These are phyloP conservation scores for Papilio polytes DNA, from an alignment of 1,140 invertebrate species.

Conservation along the genomic window DNA sequence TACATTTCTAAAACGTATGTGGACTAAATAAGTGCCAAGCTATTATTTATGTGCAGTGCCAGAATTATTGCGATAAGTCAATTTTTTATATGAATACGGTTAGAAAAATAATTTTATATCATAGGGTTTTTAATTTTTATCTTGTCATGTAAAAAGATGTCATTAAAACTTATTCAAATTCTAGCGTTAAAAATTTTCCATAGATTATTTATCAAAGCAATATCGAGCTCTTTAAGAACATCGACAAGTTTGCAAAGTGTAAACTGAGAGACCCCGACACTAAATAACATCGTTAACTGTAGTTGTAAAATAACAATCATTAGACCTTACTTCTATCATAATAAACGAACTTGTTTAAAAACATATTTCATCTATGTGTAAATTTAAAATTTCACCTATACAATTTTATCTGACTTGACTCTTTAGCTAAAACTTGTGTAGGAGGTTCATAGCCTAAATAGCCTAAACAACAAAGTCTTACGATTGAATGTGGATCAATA, in stretches of 20 bases:
- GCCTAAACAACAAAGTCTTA: too few relatives aligned
- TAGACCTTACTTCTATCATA: neutral
- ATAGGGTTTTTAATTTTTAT: neutral
- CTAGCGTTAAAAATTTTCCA: conserved; percentile 28
- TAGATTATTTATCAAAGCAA: conserved; percentile 19
- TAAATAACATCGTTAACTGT: conserved; percentile 18
- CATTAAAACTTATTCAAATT: neutral
- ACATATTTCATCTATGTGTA: neutral
- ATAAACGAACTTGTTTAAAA: neutral
- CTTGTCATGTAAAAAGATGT: neutral
- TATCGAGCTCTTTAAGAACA: neutral
- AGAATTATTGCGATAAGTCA: too few relatives aligned
- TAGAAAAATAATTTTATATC: too few relatives aligned
- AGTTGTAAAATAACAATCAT: neutral
- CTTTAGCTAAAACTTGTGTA: too few relatives aligned
- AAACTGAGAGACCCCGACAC: conserved; percentile 8
- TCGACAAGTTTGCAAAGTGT: conserved; percentile 15
- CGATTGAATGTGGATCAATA: too few relatives aligned
- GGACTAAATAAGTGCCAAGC: too few relatives aligned
- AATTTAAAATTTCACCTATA: too few relatives aligned
- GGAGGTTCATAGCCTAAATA: too few relatives aligned
- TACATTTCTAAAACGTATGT: too few relatives aligned
- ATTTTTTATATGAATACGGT: too few relatives aligned
- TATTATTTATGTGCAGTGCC: too few relatives aligned
- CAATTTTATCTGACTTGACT: too few relatives aligned